Evolutionary conservation across 30 jellyfish, hydroid and myxozoan genomes (phyloP), one percentile per base, ranked within the genome.

Genomic region (Clytia hemisphaerica): DNA sequence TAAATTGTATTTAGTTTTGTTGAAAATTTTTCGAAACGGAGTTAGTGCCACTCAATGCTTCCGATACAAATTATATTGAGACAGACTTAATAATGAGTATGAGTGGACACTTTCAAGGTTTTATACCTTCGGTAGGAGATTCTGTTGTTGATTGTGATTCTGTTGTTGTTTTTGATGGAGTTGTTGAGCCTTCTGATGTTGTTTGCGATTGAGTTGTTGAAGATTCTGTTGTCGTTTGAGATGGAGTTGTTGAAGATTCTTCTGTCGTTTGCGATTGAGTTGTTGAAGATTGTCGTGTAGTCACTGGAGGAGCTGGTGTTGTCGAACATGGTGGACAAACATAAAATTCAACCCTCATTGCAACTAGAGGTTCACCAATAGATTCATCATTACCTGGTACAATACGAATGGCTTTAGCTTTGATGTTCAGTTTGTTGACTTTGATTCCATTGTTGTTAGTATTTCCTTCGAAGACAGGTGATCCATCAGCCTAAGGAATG

Each of bases 321-420:
- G 45, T 16, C 21, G 47, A 74, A 38, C 75, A 45, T 38, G 79
- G 74, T 18, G 72, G 79, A 38, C 79, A 67, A 5, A 31, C 40
- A 24, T 67, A 67, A 42, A 67, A 67, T 34, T 67, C 79, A n/a
- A 67, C 79, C 37, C 79, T 12, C 14, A 67, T 22, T 7, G 79
- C 77, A 9, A 33, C 36, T 21, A 53, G 22, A 7, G 79, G 79
- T 16, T 67, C 79, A 40, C 79, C 79, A 67, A 37, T 42, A 14
- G 73, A 37, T 40, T 16, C 73, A 67, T 67, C 79, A 45, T 67
- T 67, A 15, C 40, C 57, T 19, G 79, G 79, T 27, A 4, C 24
- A 37, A 67, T 67, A 21, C 73, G 73, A 22, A 67, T 29, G 4
- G 57, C 73, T 6, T 28, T 14, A 14, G 79, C 77, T 25, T 67